A percentile compares a stretch with the other conserved stretches of the same genome.
Conservation (phyloP, 2,797 vertebrate genomes). For the Ciconia nigra region DNA sequence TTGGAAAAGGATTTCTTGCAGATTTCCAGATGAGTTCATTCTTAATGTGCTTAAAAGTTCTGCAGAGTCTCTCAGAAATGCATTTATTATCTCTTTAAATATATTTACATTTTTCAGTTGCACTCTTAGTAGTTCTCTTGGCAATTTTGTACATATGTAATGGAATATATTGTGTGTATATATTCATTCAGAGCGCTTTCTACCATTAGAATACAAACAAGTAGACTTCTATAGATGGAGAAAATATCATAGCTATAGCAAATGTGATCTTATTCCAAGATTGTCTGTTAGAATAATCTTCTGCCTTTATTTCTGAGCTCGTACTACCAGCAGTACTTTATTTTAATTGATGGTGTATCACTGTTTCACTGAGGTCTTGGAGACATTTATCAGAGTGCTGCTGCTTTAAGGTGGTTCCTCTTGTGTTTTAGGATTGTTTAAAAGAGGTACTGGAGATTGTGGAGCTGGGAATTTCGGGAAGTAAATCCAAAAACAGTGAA, state of each 20-base stretch:
- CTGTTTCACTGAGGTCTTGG: not conserved
- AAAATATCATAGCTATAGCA: not conserved
- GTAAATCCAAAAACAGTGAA: slow-evolving; percentile 86
- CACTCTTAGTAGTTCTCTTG: not conserved
- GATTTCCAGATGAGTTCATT: not conserved
- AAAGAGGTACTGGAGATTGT: slow-evolving; percentile 93
- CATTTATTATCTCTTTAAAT: not conserved
- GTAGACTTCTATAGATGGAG: not conserved
- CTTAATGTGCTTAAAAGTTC: not conserved
- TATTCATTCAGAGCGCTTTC: not conserved
- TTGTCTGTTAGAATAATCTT: not conserved
- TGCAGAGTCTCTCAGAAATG: not conserved
- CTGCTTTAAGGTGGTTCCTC: not conserved
- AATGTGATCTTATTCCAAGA: not conserved
- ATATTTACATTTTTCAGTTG: not conserved
- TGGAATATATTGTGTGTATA: not conserved
- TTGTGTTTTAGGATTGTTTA: slow-evolving; percentile 84
- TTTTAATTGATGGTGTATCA: not conserved
- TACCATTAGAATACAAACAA: not conserved
- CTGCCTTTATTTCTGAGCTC: not conserved
- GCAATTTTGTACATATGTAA: not conserved
- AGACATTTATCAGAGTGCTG: not conserved
- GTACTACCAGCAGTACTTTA: not conserved
- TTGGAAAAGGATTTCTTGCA: not conserved
- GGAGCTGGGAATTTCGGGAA: slow-evolving; percentile 92